Evolutionary conservation across 2,797 vertebrate genomes (phyloP).

Genomic region (Gobionotothen gibberifrons): DNA sequence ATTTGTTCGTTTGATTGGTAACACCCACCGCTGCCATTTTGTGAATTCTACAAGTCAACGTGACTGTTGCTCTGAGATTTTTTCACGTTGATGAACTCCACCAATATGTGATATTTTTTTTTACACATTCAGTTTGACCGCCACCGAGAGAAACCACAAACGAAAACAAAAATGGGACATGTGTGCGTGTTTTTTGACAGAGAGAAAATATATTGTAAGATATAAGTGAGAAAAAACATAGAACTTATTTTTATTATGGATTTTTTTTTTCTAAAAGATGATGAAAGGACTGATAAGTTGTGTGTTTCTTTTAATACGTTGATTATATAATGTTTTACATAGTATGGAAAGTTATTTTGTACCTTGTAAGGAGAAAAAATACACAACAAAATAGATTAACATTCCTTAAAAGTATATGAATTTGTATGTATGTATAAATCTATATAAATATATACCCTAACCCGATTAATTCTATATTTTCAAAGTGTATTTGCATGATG

Average conservation of each 20-base stretch:
- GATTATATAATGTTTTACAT: slow-evolving; percentile 91
- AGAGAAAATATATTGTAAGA: slow-evolving; percentile 99
- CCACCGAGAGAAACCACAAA: slow-evolving; percentile 64
- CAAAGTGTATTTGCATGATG: slow-evolving; percentile 82
- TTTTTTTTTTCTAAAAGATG: slow-evolving; percentile 85
- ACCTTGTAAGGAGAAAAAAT: slow-evolving; percentile 77
- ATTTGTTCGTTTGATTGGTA: slow-evolving; percentile 41
- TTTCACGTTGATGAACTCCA: slow-evolving; percentile 54
- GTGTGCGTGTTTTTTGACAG: slow-evolving; percentile 83
- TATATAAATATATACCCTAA: slow-evolving; percentile 87
- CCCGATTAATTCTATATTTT: slow-evolving; percentile 79
- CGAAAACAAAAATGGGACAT: slow-evolving; percentile 66
- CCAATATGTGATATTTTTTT: slow-evolving; percentile 51
- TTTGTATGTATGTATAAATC: slow-evolving; percentile 87
- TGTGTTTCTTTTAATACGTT: slow-evolving; percentile 81
- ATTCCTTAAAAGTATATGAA: slow-evolving; percentile 90
- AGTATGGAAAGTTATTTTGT: slow-evolving; percentile 94
- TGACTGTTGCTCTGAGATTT: slow-evolving; percentile 56
- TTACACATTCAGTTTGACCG: slow-evolving; percentile 62
- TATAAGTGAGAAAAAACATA: slow-evolving; percentile 91
- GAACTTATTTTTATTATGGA: slow-evolving; percentile 99
- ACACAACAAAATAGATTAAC: slow-evolving; percentile 88
- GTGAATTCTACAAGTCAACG: slow-evolving; percentile 60
- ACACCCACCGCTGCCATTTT: slow-evolving; percentile 64
- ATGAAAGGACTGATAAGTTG: slow-evolving; percentile 81